A percentile compares a stretch with the other conserved stretches of the same genome.
Conservation (phyloP, 1,140 invertebrate genomes). For the Probaryconus sp. region DNA sequence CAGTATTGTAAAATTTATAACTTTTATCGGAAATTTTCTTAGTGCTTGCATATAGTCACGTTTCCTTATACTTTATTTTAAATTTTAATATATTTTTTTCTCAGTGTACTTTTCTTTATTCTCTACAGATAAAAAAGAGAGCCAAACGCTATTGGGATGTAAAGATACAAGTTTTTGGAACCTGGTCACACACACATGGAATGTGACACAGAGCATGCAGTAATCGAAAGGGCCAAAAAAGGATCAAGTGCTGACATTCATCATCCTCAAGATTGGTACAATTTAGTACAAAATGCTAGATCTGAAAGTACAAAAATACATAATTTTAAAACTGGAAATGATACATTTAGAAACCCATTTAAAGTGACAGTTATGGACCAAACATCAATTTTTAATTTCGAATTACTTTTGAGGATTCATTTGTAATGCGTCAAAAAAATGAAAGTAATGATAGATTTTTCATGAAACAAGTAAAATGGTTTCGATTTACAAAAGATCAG, state of each 20-base stretch:
- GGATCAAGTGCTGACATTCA: no score
- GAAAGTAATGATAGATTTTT: slow-evolving; percentile 26
- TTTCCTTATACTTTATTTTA: no score
- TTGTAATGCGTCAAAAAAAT: slow-evolving; percentile 33
- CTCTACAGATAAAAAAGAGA: no score
- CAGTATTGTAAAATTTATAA: no score
- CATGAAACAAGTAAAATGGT: slow-evolving; percentile 4
- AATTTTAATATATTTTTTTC: no score
- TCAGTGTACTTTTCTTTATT: no score
- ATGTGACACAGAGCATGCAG: slow-evolving; percentile 62
- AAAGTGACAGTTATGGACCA: slow-evolving; percentile 15
- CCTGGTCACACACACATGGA: slow-evolving; percentile 67
- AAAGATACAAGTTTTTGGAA: slow-evolving; percentile 70
- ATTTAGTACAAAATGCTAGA: slow-evolving; percentile 17
- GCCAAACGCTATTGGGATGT: no score
- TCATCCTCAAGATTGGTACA: slow-evolving; percentile 30
- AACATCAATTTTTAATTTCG: slow-evolving; percentile 21
- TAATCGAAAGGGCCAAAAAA: slow-evolving; percentile 59
- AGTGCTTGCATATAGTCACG: no score
- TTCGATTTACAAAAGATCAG: slow-evolving; percentile 2
- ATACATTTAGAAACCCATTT: slow-evolving; percentile 23
- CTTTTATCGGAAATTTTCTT: no score
- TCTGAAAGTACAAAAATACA: no score
- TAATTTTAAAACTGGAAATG: no score
- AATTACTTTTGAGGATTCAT: slow-evolving; percentile 15